These are phyloP conservation scores for Dufourea novaeangliae DNA, from an alignment of 1,140 invertebrate species.

Conservation along the genomic window DNA sequence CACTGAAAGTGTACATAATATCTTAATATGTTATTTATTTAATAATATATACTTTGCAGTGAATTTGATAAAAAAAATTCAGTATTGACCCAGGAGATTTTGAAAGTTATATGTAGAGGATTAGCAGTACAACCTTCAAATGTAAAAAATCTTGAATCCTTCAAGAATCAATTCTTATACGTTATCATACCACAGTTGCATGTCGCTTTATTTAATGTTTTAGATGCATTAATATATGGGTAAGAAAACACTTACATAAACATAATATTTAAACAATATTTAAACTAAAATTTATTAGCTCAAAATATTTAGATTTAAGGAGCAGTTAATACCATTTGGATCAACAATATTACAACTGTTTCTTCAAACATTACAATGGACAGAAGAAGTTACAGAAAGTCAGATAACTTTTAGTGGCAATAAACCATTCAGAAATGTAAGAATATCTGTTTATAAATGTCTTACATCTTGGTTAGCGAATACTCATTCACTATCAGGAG, in stretches of 20 bases:
- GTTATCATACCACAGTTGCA: constrained; percentile 71
- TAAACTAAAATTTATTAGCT: not conserved
- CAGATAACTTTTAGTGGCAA: constrained; percentile 45
- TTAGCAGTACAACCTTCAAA: constrained; percentile 67
- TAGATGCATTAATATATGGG: constrained; percentile 71
- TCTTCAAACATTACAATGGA: constrained; percentile 57
- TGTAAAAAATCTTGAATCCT: constrained; percentile 59
- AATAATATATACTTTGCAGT: constrained; percentile 56
- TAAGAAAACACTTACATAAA: constrained; percentile 41
- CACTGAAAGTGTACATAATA: constrained; percentile 24
- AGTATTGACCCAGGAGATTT: constrained; percentile 68
- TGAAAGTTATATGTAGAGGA: constrained; percentile 68
- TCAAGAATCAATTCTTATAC: constrained; percentile 64
- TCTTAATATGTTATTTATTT: constrained; percentile 25
- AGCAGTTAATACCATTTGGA: constrained; percentile 61
- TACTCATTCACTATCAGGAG: constrained; percentile 56
- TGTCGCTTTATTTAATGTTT: constrained; percentile 66
- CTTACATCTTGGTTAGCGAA: constrained; percentile 62
- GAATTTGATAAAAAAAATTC: constrained; percentile 63
- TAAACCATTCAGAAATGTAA: constrained; percentile 65
- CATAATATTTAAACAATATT: not conserved
- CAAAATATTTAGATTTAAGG: constrained; percentile 52
- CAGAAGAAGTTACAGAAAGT: constrained; percentile 31
- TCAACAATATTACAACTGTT: constrained; percentile 55
- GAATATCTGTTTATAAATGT: constrained; percentile 65